A percentile compares a stretch with the other conserved stretches of the same genome.
Conservation (phyloP, 2,888 invertebrate species). For the Sphaerophoria taeniata region DNA sequence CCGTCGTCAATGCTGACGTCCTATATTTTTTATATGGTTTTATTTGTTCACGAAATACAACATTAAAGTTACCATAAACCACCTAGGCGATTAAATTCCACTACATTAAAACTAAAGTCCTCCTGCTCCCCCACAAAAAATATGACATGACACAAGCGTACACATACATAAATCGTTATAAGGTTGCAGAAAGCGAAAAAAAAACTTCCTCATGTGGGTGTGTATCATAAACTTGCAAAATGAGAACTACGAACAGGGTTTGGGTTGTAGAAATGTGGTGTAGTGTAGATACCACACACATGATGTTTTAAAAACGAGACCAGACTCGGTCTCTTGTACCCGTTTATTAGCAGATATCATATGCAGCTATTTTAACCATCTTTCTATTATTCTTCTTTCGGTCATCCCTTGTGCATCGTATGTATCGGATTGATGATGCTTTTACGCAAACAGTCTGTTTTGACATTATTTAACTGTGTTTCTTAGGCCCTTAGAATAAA, state of each 20-base stretch:
- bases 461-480: conserved; percentile 7
- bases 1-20: not conserved
- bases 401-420: conserved; percentile 50
- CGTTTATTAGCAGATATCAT: conserved; percentile 51
- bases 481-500: conserved; percentile 60
- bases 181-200: not conserved
- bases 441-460: conserved; percentile 33
- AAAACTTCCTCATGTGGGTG: too few relatives aligned
- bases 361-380: conserved; percentile 56
- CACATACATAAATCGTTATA: conserved; percentile 9
- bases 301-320: not conserved
- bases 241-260: conserved; percentile 10
- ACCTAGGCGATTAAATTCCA: conserved; percentile 55
- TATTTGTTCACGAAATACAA: conserved; percentile 6
- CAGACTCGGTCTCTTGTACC: conserved; percentile 21
- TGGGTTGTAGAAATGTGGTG: not conserved
- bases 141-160: not conserved
- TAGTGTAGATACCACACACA: conserved; percentile 30
- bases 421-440: conserved; percentile 56
- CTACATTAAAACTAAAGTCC: conserved; percentile 33
- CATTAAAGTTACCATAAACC: conserved; percentile 19
- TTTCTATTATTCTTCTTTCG: conserved; percentile 18
- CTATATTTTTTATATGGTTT: not conserved
- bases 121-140: not conserved
- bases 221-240: conserved; percentile 3